Evolutionary conservation across 2,797 vertebrate genomes (phyloP).

Genomic region (Anguilla obscura): DNA sequence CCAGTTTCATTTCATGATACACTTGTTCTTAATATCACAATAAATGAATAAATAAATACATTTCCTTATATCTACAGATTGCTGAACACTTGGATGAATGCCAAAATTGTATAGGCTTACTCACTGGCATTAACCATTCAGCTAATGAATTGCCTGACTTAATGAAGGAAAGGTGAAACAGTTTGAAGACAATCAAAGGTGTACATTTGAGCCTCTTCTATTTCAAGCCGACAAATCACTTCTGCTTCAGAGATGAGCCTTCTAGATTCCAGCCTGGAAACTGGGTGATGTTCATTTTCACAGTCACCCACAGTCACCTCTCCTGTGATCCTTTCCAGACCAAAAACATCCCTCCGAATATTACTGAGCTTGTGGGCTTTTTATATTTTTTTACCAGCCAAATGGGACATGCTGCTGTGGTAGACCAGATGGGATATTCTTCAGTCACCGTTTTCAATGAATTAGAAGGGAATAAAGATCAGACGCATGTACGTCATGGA

Average conservation of each 20-base stretch:
- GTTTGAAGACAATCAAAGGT: neutral
- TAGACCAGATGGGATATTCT: constrained; percentile 46
- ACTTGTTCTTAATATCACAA: no score
- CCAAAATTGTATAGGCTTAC: neutral
- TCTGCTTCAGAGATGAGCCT: no score
- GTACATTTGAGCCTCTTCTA: constrained; percentile 31
- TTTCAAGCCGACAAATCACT: neutral
- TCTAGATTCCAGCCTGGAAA: neutral
- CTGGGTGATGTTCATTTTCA: constrained; percentile 35
- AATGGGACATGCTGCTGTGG: constrained; percentile 21
- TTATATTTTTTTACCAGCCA: constrained; percentile 14
- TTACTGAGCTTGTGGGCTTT: constrained; percentile 45
- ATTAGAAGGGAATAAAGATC: constrained; percentile 37
- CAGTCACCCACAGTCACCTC: constrained; percentile 33
- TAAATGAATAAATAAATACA: no score
- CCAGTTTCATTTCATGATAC: no score
- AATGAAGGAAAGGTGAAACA: neutral
- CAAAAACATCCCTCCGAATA: constrained; percentile 54
- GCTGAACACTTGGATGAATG: no score
- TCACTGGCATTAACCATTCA: neutral
- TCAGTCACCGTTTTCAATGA: constrained; percentile 49
- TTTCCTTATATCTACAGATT: no score
- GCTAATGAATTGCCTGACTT: neutral
- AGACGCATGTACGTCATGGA: constrained; percentile 34
- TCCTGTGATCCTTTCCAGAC: constrained; percentile 44